Conservation (phyloP, 2,113 vertebrate genomes). For the Ceratotherium simum region DNA sequence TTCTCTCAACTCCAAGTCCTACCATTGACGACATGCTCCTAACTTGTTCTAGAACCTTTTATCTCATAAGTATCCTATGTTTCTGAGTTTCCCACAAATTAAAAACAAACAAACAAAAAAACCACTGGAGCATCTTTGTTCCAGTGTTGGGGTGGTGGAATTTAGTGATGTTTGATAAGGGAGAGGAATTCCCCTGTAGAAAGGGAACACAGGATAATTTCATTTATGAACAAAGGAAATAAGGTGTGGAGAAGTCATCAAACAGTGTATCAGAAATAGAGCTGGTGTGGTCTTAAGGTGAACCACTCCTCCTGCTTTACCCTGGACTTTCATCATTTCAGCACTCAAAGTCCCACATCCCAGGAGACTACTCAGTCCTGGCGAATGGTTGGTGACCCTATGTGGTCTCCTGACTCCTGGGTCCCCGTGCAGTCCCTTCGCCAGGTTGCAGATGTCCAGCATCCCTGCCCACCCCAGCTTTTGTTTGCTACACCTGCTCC, state of each 20-base stretch:
- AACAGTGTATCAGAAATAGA: neutral
- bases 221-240: neutral
- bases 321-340: neutral
- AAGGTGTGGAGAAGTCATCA: neutral
- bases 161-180: neutral
- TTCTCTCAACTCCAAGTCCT: neutral
- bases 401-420: neutral
- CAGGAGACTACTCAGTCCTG: neutral
- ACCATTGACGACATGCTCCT: neutral
- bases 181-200: neutral
- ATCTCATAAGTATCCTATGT: neutral
- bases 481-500: neutral
- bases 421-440: neutral
- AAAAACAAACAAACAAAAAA: neutral
- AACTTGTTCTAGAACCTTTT: neutral
- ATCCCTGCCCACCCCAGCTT: neutral
- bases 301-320: neutral
- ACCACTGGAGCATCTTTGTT: neutral
- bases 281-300: neutral
- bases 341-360: neutral
- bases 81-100: conserved; percentile 18
- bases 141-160: neutral
- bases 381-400: neutral
- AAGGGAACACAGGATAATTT: neutral
- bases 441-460: neutral